Evolutionary conservation across 2,113 vertebrate genomes (phyloP).

Genomic region (Leptocoma aspasia): DNA sequence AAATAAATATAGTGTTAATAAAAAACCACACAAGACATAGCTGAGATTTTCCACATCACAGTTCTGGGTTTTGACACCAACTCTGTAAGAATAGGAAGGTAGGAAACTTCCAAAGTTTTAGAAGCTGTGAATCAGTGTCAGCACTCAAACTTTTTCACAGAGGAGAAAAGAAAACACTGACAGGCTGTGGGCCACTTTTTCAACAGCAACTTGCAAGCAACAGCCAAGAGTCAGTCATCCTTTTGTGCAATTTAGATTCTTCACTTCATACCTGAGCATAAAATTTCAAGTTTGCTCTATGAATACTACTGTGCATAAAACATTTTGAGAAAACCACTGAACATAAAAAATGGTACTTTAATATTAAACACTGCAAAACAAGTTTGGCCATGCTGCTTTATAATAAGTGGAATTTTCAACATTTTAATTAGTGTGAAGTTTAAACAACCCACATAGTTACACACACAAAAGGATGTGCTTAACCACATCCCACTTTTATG

Average conservation of each 20-base stretch:
- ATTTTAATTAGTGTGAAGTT: background rate
- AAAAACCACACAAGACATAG: background rate
- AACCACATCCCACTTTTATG: background rate
- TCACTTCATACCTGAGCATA: background rate
- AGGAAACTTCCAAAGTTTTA: background rate
- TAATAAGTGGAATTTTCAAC: background rate
- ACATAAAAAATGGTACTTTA: background rate
- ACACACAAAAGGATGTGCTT: background rate
- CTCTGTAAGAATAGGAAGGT: background rate
- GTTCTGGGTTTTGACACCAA: background rate
- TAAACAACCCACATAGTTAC: background rate
- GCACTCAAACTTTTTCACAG: background rate
- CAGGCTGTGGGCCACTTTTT: background rate
- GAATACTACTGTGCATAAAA: background rate
- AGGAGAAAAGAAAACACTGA: background rate
- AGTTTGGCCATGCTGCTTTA: background rate
- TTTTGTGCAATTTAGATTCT: background rate
- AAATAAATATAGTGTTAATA: background rate
- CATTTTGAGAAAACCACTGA: background rate
- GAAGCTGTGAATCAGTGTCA: background rate
- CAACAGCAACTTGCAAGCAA: background rate
- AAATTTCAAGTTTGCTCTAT: background rate
- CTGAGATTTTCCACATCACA: background rate
- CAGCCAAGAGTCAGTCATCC: background rate
- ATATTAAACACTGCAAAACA: background rate